phyloP scores from a whole-genome alignment of 1,140 invertebrate genomes.

The Homalodisca vitripennis region DNA sequence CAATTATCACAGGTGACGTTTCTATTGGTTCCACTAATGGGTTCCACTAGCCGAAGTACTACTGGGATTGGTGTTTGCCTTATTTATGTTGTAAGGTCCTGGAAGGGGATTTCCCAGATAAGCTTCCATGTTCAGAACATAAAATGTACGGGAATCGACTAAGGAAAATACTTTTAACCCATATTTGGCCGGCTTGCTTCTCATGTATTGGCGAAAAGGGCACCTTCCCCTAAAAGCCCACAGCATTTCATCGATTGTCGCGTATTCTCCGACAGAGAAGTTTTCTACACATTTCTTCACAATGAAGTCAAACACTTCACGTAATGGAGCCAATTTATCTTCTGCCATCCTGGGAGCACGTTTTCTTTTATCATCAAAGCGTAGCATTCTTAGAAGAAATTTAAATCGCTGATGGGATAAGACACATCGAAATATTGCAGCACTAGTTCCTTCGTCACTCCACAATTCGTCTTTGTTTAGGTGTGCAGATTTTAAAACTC shows the following conservation, averaged over 20 bases:
- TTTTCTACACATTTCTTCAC: conserved; percentile 42
- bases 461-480: conserved; percentile 34
- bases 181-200: conserved; percentile 46
- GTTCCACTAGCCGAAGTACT: conserved; percentile 44
- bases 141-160: conserved; percentile 44
- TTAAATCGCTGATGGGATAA: conserved; percentile 43
- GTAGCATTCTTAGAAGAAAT: conserved; percentile 38
- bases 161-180: conserved; percentile 47
- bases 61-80: conserved; percentile 43
- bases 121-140: conserved; percentile 44
- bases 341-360: conserved; percentile 41
- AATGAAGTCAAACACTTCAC: conserved; percentile 44
- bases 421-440: conserved; percentile 30
- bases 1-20: conserved; percentile 49
- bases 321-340: conserved; percentile 45
- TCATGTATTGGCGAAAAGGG: conserved; percentile 48
- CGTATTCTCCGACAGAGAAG: conserved; percentile 31
- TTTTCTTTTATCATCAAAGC: conserved; percentile 44
- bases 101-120: conserved; percentile 44
- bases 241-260: conserved; percentile 47
- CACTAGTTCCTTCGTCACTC: conserved; percentile 24
- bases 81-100: conserved; percentile 42
- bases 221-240: conserved; percentile 46
- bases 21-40: conserved; percentile 44
- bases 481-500: conserved; percentile 15